Evolutionary conservation across 2,113 vertebrate genomes (phyloP), one percentile per base, ranked within the genome.

Genomic region (Dasyornis broadbenti): DNA sequence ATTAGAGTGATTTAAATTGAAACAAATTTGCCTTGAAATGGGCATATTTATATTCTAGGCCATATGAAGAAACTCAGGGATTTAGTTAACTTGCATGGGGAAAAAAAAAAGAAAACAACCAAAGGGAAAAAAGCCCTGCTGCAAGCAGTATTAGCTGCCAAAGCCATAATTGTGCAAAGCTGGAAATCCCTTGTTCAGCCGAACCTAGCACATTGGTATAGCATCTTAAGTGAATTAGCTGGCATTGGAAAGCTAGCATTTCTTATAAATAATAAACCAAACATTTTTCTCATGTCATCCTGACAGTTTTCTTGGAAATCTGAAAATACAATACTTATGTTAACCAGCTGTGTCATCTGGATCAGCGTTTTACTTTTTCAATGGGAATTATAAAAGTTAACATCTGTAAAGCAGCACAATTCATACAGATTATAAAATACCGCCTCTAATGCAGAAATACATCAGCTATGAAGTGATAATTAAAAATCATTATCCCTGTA

Each of bases 231-330:
- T 86, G 75, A 94, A 90, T 95, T 90, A 97, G 39, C 60, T 82
- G 88, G 78, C 94, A 70, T 65, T 26, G 18, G 21, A 91, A 91
- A 83, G 66, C 71, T 30, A 92, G 28, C 1, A 0, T 92, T 94
- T 95, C 78, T 93, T 87, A 93, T 87, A 92, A 86, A 79, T 96
- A 93, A 93, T 87, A 94, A 71, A 47, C 54, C 45, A 64, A 86
- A 64, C 10, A 30, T 49, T 68, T 86, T 91, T 85, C 50, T 61
- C 54, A 91, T 94, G 59, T 83, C 45, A 71, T 87, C 52, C 63
- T 60, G 71, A 91, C 86, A 75, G 79, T 71, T 91, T 96, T 95
- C 91, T 96, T 95, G 79, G 94, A 96, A 96, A 93, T 95, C 80
- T 72, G 80, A 30, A 54, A 94, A 84, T 59, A 81, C n/a, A 92